phyloP scores from a whole-genome alignment of 2,797 vertebrate species.

The Cheirogaleus major region DNA sequence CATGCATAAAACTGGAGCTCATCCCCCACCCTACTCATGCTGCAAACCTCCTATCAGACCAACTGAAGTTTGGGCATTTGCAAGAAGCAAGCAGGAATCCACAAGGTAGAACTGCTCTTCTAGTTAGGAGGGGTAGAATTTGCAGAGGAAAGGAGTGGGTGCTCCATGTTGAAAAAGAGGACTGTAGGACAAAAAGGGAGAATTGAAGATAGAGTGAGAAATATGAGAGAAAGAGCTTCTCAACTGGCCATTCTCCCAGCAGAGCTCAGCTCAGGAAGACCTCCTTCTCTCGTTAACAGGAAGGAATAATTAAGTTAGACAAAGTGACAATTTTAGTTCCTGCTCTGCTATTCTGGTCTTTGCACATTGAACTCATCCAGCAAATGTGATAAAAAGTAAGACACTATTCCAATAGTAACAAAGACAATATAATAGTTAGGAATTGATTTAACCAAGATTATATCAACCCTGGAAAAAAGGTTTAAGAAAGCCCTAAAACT shows the following conservation, averaged over 20 bases:
- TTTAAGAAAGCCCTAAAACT: neutral
- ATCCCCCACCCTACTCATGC: neutral
- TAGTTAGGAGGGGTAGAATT: neutral
- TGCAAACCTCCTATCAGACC: neutral
- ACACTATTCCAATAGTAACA: neutral
- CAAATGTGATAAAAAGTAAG: slow-evolving; percentile 32
- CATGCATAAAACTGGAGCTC: neutral
- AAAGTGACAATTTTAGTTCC: neutral
- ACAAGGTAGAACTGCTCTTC: neutral
- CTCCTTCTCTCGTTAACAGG: neutral
- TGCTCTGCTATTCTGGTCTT: neutral
- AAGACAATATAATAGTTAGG: slow-evolving; percentile 12
- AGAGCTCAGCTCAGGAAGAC: neutral
- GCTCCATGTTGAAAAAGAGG: neutral
- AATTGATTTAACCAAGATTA: slow-evolving; percentile 34
- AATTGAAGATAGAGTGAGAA: neutral
- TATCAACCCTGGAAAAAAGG: neutral
- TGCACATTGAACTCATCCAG: slow-evolving; percentile 13
- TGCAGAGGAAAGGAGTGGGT: neutral
- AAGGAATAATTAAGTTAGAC: neutral
- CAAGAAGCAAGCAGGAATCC: neutral
- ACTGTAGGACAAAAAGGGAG: neutral
- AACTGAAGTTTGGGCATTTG: neutral
- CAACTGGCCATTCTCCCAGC: neutral
- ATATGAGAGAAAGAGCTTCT: neutral